Conservation (phyloP, 1,140 invertebrate genomes). For the Pogonus chalceus region DNA sequence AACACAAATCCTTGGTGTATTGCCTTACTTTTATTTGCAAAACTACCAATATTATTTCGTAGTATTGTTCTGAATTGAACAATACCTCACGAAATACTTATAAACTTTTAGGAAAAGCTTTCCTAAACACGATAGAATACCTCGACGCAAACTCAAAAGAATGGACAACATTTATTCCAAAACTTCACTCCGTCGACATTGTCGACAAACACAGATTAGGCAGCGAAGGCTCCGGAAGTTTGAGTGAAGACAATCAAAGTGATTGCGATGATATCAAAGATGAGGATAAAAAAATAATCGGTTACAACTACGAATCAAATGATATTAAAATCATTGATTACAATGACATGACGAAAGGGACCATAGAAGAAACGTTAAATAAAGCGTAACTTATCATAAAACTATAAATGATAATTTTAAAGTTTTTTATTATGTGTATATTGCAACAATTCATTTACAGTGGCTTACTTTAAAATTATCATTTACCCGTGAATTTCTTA, state of each 20-base stretch:
- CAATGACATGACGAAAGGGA: conserved; percentile 1
- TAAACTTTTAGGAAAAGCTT: conserved; percentile 55
- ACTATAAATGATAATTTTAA: conserved; percentile 4
- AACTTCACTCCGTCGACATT: conserved; percentile 12
- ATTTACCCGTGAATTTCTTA: neutral
- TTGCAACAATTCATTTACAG: neutral
- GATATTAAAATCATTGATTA: conserved; percentile 1
- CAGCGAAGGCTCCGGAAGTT: neutral
- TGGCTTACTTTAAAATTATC: neutral
- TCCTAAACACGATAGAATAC: conserved; percentile 75
- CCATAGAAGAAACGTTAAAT: neutral
- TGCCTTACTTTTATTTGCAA: neutral
- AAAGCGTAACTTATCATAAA: neutral
- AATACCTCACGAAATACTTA: no score
- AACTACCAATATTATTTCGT: neutral
- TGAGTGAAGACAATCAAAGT: conserved; percentile 2
- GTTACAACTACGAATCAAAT: neutral
- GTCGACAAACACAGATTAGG: neutral
- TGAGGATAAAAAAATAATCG: neutral
- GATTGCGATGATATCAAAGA: neutral
- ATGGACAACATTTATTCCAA: conserved; percentile 56
- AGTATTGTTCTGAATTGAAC: neutral
- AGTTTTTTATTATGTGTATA: neutral
- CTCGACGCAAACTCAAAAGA: conserved; percentile 57
- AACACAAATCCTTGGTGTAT: neutral